Percentiles rank a stretch among this genome's conserved stretches.
Conservation (phyloP, 2,113 vertebrate species). For the Hylia prasina region DNA sequence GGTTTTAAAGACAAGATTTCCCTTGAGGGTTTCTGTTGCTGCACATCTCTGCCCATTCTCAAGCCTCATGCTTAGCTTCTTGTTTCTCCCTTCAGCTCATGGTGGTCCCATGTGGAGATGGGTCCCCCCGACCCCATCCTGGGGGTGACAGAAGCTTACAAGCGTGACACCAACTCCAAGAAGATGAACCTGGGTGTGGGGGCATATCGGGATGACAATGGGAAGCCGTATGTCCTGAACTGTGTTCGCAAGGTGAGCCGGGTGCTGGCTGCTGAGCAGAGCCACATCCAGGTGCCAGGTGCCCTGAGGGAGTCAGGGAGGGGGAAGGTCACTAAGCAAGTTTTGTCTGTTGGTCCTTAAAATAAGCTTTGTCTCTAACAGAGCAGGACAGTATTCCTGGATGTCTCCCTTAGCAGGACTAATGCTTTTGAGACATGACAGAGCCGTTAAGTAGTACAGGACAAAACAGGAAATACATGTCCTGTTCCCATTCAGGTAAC, state of each 20-base stretch:
- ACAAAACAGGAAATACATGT: not conserved
- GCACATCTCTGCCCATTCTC: not conserved
- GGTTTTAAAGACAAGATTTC: not conserved
- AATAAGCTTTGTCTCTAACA: not conserved
- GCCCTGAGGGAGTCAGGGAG: not conserved
- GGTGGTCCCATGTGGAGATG: slow-evolving; percentile 95
- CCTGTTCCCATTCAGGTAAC: not conserved
- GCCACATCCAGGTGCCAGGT: too few relatives aligned
- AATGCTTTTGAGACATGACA: not conserved
- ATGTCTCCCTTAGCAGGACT: not conserved
- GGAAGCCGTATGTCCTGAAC: slow-evolving; percentile 88
- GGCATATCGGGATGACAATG: slow-evolving; percentile 90
- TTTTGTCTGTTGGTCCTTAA: not conserved
- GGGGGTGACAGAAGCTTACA: slow-evolving; percentile 92
- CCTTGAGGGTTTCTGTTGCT: not conserved
- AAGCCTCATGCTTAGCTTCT: not conserved
- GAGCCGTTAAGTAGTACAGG: not conserved
- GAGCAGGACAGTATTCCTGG: not conserved
- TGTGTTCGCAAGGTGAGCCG: slow-evolving; percentile 87
- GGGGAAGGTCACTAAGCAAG: not conserved
- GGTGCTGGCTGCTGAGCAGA: not conserved
- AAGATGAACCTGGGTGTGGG: slow-evolving; percentile 98
- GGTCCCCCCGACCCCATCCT: slow-evolving; percentile 94
- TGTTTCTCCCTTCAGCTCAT: slow-evolving; percentile 78
- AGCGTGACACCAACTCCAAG: slow-evolving; percentile 87